phyloP scores from a whole-genome alignment of 2,113 vertebrate genomes.

The Chiloscyllium plagiosum region DNA sequence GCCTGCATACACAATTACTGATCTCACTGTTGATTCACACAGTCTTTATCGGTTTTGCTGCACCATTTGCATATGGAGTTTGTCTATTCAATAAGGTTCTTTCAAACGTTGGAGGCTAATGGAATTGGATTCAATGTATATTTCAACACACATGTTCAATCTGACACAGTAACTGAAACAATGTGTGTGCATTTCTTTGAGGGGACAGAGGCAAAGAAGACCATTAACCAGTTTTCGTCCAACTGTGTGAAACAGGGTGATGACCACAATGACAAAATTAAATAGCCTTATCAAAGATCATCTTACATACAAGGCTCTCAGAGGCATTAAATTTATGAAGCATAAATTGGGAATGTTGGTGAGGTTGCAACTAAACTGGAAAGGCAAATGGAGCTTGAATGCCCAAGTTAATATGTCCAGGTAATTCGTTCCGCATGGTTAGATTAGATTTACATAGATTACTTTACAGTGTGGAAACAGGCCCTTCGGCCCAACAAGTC shows the following conservation, averaged over 20 bases:
- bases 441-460: too few relatives aligned
- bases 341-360: background rate
- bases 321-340: background rate
- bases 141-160: background rate
- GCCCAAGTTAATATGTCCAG: background rate
- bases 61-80: too few relatives aligned
- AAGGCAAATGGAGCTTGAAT: background rate
- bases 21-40: too few relatives aligned
- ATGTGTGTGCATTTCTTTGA: background rate
- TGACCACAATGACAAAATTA: background rate
- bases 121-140: background rate
- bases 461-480: too few relatives aligned
- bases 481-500: too few relatives aligned
- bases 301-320: background rate
- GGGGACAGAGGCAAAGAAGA: background rate
- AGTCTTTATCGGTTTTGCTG: too few relatives aligned
- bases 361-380: background rate
- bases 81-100: too few relatives aligned
- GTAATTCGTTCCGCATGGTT: background rate
- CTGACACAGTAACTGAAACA: background rate
- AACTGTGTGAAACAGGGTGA: background rate
- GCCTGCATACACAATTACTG: background rate
- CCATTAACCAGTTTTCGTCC: background rate
- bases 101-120: too few relatives aligned
- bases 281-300: background rate